Conservation (phyloP, 2,888 invertebrate genomes). For the Melanchra persicariae region DNA sequence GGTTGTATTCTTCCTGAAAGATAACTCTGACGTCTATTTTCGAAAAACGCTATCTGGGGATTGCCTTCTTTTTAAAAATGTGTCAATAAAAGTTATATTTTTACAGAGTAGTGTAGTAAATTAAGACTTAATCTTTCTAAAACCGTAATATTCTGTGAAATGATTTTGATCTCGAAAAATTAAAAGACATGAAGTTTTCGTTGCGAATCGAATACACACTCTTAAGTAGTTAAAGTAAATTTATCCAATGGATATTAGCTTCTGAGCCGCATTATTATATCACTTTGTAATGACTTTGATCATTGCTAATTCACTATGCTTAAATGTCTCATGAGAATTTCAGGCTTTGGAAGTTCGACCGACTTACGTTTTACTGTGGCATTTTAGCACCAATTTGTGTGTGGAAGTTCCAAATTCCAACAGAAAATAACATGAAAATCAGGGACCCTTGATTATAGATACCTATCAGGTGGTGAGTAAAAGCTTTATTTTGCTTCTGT, state of each 20-base stretch:
- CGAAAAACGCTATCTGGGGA: no score
- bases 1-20: no score
- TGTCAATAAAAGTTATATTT: no score
- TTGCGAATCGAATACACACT: no score
- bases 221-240: slow-evolving; percentile 54
- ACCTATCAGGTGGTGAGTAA: neutral
- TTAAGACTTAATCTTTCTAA: no score
- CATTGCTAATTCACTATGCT: slow-evolving; percentile 23
- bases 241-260: slow-evolving; percentile 53
- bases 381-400: neutral
- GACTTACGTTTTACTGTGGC: neutral
- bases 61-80: no score
- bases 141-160: no score
- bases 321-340: slow-evolving; percentile 1
- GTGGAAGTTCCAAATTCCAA: neutral
- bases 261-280: slow-evolving; percentile 45
- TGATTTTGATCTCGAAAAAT: no score
- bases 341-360: neutral
- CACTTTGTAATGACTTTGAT: slow-evolving; percentile 48
- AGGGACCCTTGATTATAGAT: neutral
- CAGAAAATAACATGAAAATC: neutral
- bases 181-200: no score
- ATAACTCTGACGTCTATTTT: no score
- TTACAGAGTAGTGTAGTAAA: no score
- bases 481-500: neutral